Evolutionary conservation across 2,797 vertebrate genomes (phyloP).

Genomic region (Rhodeus uyekii): DNA sequence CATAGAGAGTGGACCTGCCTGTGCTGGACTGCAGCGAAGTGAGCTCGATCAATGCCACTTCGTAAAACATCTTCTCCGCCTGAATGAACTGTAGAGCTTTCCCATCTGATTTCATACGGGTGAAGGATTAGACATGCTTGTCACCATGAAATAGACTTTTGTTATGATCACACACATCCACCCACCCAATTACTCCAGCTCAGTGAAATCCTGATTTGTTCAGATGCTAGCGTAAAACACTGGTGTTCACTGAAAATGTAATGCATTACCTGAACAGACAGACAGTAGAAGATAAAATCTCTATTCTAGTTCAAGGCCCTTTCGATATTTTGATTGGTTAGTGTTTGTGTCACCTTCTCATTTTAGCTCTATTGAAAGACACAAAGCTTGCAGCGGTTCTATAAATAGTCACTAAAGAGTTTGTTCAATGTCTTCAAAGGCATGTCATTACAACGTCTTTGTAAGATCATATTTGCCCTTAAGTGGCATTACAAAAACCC

Average conservation of each 20-base stretch:
- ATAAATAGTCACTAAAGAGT: slow-evolving; percentile 43
- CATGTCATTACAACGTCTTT: slow-evolving; percentile 10
- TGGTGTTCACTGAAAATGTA: background rate
- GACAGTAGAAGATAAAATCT: background rate
- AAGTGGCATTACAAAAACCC: slow-evolving; percentile 20
- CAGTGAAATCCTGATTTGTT: slow-evolving; percentile 49
- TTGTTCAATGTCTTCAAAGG: slow-evolving; percentile 20
- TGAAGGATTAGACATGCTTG: slow-evolving; percentile 74
- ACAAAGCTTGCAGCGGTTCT: slow-evolving; percentile 31
- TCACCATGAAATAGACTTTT: slow-evolving; percentile 68
- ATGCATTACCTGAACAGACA: background rate
- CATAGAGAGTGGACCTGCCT: slow-evolving; percentile 75
- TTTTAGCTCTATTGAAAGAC: slow-evolving; percentile 34
- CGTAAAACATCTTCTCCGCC: slow-evolving; percentile 83
- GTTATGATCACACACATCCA: slow-evolving; percentile 47
- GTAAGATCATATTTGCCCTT: slow-evolving; percentile 16
- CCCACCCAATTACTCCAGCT: slow-evolving; percentile 57
- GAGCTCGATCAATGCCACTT: slow-evolving; percentile 79
- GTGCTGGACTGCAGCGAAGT: slow-evolving; percentile 70
- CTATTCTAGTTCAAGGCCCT: background rate
- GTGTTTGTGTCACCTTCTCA: background rate
- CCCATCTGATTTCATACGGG: slow-evolving; percentile 78
- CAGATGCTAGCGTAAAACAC: slow-evolving; percentile 2
- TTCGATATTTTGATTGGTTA: slow-evolving; percentile 23
- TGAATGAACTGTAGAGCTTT: slow-evolving; percentile 79